Conservation (phyloP, 2,797 vertebrate genomes). For the Numenius phaeopus region DNA sequence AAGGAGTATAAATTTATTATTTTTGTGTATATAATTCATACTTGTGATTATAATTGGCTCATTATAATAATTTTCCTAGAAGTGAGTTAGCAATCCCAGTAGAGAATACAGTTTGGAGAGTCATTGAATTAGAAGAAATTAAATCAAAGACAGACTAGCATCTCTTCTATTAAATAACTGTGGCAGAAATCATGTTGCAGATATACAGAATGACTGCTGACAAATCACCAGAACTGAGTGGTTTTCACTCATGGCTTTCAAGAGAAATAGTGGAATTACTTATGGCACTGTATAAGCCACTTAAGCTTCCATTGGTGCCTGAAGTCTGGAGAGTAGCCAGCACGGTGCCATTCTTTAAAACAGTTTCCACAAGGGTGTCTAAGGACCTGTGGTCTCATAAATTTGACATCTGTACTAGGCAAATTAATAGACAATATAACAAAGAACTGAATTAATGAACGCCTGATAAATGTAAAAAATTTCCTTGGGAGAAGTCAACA, state of each 20-base stretch:
- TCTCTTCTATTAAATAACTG: not conserved
- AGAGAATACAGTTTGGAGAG: not conserved
- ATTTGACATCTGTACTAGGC: not conserved
- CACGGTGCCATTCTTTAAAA: not conserved
- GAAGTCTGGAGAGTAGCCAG: not conserved
- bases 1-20: not conserved
- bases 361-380: not conserved
- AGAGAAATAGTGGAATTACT: not conserved
- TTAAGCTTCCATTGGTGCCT: not conserved
- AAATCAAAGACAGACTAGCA: not conserved
- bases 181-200: not conserved
- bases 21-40: not conserved
- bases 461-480: not conserved
- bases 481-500: not conserved
- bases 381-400: not conserved
- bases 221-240: not conserved
- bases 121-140: slow-evolving; percentile 15
- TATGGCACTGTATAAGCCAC: not conserved
- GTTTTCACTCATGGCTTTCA: not conserved
- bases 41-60: not conserved
- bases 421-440: not conserved
- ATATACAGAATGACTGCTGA: not conserved
- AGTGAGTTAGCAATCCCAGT: not conserved
- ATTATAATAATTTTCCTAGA: not conserved
- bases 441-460: not conserved